phyloP scores from a whole-genome alignment of 2,113 vertebrate species.

The Natator depressus region DNA sequence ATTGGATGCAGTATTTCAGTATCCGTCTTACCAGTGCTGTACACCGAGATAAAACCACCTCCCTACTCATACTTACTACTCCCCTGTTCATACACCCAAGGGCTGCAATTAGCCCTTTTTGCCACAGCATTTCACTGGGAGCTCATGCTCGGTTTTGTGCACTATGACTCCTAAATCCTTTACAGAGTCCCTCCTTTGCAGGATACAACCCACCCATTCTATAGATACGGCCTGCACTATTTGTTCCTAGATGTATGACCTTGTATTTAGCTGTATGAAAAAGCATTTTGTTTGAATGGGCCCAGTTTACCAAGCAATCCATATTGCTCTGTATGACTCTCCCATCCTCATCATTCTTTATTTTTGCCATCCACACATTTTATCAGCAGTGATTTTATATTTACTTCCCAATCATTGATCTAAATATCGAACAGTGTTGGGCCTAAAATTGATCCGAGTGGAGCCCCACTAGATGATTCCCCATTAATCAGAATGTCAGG shows the following conservation, averaged over 20 bases:
- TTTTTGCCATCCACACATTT: background rate
- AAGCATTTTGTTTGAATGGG: background rate
- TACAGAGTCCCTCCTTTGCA: rapidly evolving
- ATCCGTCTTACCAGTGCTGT: rapidly evolving
- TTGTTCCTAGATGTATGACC: background rate
- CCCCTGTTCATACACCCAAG: background rate
- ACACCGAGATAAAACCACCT: conserved; percentile 4
- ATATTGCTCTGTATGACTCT: background rate
- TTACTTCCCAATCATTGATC: background rate
- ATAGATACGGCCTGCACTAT: no score
- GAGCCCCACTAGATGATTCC: background rate
- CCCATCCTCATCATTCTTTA: background rate
- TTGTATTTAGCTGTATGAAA: background rate
- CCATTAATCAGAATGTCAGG: no score
- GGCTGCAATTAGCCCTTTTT: background rate
- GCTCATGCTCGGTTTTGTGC: background rate
- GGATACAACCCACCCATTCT: background rate
- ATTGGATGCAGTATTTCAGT: background rate
- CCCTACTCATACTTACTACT: conserved; percentile 15
- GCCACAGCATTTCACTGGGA: background rate
- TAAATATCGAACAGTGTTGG: background rate
- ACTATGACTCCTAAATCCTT: background rate
- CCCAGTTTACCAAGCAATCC: background rate
- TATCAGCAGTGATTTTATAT: background rate
- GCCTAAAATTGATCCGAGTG: background rate